phyloP scores from a whole-genome alignment of 2,888 invertebrate genomes.

The Hypomecis atomaria region DNA sequence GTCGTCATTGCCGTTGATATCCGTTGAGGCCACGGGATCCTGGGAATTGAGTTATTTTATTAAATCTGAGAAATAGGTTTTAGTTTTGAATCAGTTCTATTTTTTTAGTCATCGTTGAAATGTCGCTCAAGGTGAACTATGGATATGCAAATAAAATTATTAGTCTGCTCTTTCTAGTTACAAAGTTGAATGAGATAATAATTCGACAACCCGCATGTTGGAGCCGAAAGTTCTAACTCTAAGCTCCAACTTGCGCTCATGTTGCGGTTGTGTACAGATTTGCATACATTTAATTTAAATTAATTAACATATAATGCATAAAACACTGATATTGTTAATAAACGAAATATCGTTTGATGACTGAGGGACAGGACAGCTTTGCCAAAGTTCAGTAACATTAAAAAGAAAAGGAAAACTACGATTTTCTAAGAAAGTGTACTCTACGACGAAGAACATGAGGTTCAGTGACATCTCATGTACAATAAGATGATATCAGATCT shows the following conservation, averaged over 20 bases:
- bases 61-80: not conserved
- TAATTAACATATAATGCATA: not conserved
- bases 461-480: too few species aligned
- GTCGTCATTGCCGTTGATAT: conserved; percentile 98
- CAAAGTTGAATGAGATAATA: conserved; percentile 39
- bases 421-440: too few species aligned
- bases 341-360: too few species aligned
- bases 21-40: conserved; percentile 97
- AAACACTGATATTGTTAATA: too few species aligned
- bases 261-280: conserved; percentile 9
- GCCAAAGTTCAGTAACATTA: too few species aligned
- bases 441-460: too few species aligned
- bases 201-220: conserved; percentile 39
- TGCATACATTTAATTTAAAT: conserved; percentile 11
- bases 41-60: conserved; percentile 59
- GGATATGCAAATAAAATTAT: not conserved
- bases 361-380: too few species aligned
- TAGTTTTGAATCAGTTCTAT: not conserved
- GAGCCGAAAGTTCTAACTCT: conserved; percentile 40
- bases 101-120: not conserved
- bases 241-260: conserved; percentile 18
- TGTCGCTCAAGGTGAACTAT: too few species aligned
- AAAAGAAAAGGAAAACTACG: too few species aligned
- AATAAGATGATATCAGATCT: too few species aligned
- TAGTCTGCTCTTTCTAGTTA: conserved; percentile 17